Evolutionary conservation across 2,797 vertebrate genomes (phyloP).

Genomic region (Sebastes goodei): DNA sequence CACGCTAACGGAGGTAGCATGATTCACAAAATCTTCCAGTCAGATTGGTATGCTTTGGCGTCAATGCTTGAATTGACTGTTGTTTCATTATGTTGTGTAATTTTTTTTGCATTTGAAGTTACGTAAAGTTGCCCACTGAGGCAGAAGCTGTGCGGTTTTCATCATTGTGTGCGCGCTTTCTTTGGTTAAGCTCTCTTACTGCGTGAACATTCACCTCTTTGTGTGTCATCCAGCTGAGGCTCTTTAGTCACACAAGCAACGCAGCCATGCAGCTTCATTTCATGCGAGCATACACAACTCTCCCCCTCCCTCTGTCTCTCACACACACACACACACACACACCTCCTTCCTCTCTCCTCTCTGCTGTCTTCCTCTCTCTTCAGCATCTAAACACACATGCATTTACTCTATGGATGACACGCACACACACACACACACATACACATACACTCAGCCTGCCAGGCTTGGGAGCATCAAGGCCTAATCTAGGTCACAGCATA

Average conservation of each 20-base stretch:
- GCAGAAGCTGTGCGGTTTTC: slow-evolving; percentile 30
- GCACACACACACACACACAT: slow-evolving; percentile 31
- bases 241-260: slow-evolving; percentile 58
- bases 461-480: slow-evolving; percentile 73
- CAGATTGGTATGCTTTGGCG: neutral
- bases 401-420: slow-evolving; percentile 46
- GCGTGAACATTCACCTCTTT: slow-evolving; percentile 48
- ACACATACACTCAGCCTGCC: slow-evolving; percentile 56
- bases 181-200: slow-evolving; percentile 26
- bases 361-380: slow-evolving; percentile 26
- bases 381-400: slow-evolving; percentile 38
- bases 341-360: neutral
- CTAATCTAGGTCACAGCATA: slow-evolving; percentile 81
- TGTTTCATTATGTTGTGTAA: slow-evolving; percentile 10
- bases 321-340: neutral
- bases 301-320: neutral
- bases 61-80: neutral
- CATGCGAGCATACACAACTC: slow-evolving; percentile 1
- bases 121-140: slow-evolving; percentile 26
- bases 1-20: neutral
- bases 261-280: slow-evolving; percentile 50
- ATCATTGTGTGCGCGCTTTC: slow-evolving; percentile 7
- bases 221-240: slow-evolving; percentile 66
- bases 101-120: slow-evolving; percentile 25
- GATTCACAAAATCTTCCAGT: slow-evolving; percentile 20